Evolutionary conservation across 2,888 invertebrate genomes (phyloP).

Genomic region (Drosophila borborema): DNA sequence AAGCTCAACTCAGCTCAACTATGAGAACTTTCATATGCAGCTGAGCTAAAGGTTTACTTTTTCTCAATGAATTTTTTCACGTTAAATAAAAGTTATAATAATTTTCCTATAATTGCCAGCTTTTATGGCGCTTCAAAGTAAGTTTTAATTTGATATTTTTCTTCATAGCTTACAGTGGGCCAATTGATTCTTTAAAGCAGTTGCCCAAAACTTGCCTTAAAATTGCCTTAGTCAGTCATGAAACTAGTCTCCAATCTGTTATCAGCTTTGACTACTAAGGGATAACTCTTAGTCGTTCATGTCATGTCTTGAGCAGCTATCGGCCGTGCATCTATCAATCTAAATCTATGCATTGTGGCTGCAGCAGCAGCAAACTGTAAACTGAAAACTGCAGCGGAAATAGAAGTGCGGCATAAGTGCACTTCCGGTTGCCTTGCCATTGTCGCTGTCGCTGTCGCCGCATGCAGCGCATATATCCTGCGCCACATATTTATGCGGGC

Average conservation of each 20-base stretch:
- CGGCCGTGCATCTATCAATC: conserved; percentile 56
- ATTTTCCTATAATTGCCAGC: no score
- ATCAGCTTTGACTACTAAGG: not conserved
- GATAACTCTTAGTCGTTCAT: not conserved
- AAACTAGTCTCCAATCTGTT: not conserved
- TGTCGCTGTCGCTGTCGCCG: conserved; percentile 28
- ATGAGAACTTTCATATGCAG: not conserved
- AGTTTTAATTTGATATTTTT: no score
- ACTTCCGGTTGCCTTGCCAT: conserved; percentile 56
- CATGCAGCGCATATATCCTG: conserved; percentile 52
- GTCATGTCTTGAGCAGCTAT: conserved; percentile 4
- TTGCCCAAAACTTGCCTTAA: no score
- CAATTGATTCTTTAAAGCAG: no score
- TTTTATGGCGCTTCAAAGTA: no score
- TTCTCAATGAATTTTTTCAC: no score
- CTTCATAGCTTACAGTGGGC: no score
- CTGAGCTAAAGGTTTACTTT: not conserved
- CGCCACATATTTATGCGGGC: conserved; percentile 44
- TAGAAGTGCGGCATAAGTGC: conserved; percentile 78
- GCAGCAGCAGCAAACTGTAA: conserved; percentile 30
- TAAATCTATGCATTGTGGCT: conserved; percentile 43
- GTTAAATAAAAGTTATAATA: no score
- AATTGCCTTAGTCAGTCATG: no score
- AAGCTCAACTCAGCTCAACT: not conserved
- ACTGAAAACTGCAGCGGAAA: conserved; percentile 61